Base-by-base conservation (phyloP, 2,113 vertebrate genomes). In the Tachuris rubrigastra region DNA sequence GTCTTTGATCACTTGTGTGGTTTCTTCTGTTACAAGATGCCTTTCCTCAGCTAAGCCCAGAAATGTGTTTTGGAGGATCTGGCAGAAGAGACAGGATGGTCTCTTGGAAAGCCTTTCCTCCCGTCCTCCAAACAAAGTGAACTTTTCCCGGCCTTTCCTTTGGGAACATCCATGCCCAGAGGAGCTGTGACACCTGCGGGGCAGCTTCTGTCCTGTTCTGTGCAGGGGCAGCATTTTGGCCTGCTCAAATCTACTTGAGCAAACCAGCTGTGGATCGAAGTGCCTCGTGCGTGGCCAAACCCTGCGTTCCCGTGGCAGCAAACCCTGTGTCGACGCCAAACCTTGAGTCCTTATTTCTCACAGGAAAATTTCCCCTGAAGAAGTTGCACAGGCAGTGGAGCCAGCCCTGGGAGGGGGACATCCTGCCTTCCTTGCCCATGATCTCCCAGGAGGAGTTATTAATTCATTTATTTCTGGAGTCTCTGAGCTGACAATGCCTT, bases 251-350 rank as follows among this genome's bases (percentile, higher is more conserved):
- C 33, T 72, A 2, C 31, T 52, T 60, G 68, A 49, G 49, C 82
- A 72, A 10, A 42, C 22, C 7, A 35, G 12, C 33, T 89, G 20
- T 55, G 89, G 58, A 42, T 75, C 4, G 0, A 58, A 65, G 74
- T 22, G 52, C 33, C 74, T 20, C 1, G 0, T n/a, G 49, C 0
- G 0, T 41, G 58, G 77, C 71, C 1, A 0, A 41, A 28, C 0
- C 4, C 80, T 78, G 60, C 0, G 0, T 73, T 87, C 49, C 73
- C 0, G 0, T 28, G 33, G 55, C 69, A 53, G 78, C 60, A 89
- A 63, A 81, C 14, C n/a, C 3, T 0, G 22, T n/a, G 79, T 60
- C 2, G 0, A 31, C 1, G 4, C 88, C 65, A 82, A 80, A 67
- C 47, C 42, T 85, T 44, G 10, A 1, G 2, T 79, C 59, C 75